Base-by-base conservation (phyloP, 1,140 invertebrate genomes). In the Calliopsis andreniformis region DNA sequence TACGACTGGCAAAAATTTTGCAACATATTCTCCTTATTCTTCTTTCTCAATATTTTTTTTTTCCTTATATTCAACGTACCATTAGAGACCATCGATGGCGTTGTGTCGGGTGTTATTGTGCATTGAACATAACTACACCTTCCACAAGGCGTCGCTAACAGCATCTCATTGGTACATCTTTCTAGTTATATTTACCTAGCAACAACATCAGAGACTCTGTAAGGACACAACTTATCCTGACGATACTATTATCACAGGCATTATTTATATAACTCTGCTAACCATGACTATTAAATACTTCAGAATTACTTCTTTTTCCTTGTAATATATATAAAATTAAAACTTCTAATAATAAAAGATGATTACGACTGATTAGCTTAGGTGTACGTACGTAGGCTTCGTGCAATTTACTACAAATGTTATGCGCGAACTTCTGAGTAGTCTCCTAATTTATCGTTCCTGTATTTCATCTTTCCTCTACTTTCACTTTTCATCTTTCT, bases 201-300 rank as follows among this genome's bases (percentile, higher is more conserved):
- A 92, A 92, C 91, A 91, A 92, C 90, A 92, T 92, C 91, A 91
- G 91, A 92, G 87, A 93, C 89, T 92, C 88, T 92, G 90, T 91
- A 92, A 93, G 91, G 92, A 92, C 91, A 92, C 90, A 93, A 93
- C 91, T 92, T 92, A 93, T 92, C 91, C 91, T 92, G 91, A 92
- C 91, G 90, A 92, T 93, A 91, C 91, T 93, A 93, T 92, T 93
- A 93, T 93, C 92, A 93, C 92, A 93, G 92, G 92, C 92, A 91
- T 92, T 89, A 89, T 90, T 91, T 87, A 90, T 91, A 91, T 90
- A 92, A 92, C 90, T 92, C 87, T 91, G 87, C 91, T 92, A 92
- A 89, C 80, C 87, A 88, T 88, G 89, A 89, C 91, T 92, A 92
- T 88, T 91, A 89, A 90, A 90, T 88, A 88, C 89, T 89, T 89